Percentiles rank a stretch among this genome's conserved stretches.
Conservation (phyloP, 1,140 invertebrate genomes). For the Macrobrachium rosenbergii region DNA sequence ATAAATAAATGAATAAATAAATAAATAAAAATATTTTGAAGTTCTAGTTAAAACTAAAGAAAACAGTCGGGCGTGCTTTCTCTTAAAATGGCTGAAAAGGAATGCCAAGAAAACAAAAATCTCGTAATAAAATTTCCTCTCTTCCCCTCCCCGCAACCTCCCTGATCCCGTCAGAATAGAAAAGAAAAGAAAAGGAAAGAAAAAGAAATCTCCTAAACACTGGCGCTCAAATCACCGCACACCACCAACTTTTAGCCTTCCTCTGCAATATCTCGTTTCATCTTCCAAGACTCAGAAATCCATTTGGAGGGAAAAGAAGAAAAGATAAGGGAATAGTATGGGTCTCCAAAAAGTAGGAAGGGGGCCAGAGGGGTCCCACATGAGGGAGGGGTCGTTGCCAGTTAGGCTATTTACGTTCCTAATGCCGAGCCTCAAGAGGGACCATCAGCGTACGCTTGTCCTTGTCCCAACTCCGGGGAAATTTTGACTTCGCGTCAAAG, state of each 20-base stretch:
- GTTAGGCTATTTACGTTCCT: constrained; percentile 13
- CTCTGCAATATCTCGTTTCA: constrained; percentile 18
- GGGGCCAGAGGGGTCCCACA: background rate
- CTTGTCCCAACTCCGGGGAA: constrained; percentile 35
- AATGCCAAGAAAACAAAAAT: constrained; percentile 18
- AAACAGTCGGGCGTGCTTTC: background rate
- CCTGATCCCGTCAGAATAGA: background rate
- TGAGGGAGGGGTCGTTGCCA: no score
- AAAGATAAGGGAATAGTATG: constrained; percentile 42
- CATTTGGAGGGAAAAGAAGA: constrained; percentile 27
- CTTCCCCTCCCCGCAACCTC: background rate
- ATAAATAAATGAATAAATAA: background rate
- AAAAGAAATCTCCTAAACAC: constrained; percentile 29
- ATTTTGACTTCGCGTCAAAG: background rate
- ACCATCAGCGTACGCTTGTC: constrained; percentile 35
- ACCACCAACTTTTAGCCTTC: constrained; percentile 7
- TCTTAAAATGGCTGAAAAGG: background rate
- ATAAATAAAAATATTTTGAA: background rate
- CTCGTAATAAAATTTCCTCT: background rate
- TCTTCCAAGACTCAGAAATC: constrained; percentile 12
- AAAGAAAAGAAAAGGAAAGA: constrained; percentile 21
- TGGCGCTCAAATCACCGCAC: no score
- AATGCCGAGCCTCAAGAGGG: constrained; percentile 55
- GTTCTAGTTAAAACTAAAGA: background rate
- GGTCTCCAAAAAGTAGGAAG: constrained; percentile 26